Conservation (phyloP, 1,140 invertebrate species). For the Ectropis grisescens region DNA sequence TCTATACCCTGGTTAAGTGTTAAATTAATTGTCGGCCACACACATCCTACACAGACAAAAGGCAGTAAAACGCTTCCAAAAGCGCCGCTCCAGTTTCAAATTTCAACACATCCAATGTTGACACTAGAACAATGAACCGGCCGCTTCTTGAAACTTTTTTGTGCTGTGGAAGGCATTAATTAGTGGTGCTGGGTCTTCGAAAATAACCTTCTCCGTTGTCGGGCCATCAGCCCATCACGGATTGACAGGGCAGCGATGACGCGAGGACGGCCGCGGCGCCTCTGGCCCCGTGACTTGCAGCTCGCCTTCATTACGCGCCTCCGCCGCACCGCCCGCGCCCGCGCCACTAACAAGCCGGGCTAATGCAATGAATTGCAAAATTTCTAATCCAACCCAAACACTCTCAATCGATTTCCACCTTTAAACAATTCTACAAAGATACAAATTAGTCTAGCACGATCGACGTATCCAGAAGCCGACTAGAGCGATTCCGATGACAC, state of each 20-base stretch:
- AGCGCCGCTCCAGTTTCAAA: too few species aligned
- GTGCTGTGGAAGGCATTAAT: conserved; percentile 51
- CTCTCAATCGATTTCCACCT: conserved; percentile 16
- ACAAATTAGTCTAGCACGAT: conserved; percentile 14
- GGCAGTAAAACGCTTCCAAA: too few species aligned
- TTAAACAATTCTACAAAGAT: conserved; percentile 9
- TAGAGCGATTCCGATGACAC: conserved; percentile 46
- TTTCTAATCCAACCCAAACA: conserved; percentile 15
- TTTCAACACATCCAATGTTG: conserved; percentile 17
- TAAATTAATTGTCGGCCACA: conserved; percentile 45
- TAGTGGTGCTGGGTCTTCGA: conserved; percentile 53
- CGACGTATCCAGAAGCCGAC: conserved; percentile 42
- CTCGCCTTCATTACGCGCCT: conserved; percentile 45
- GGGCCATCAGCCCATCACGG: conserved; percentile 37
- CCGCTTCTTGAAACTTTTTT: conserved; percentile 42
- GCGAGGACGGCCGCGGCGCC: conserved; percentile 38
- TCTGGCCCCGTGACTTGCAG: conserved; percentile 56
- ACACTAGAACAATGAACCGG: conserved; percentile 39
- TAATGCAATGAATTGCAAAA: conserved; percentile 68
- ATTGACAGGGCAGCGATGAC: conserved; percentile 54
- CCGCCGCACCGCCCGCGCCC: conserved; percentile 10
- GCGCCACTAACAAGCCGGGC: conserved; percentile 56
- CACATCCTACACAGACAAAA: conserved; percentile 2
- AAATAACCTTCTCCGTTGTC: conserved; percentile 57
- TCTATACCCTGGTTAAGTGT: conserved; percentile 32